These are phyloP conservation scores for Macropodus opercularis DNA, from an alignment of 2,797 vertebrate genomes.

Conservation along the genomic window DNA sequence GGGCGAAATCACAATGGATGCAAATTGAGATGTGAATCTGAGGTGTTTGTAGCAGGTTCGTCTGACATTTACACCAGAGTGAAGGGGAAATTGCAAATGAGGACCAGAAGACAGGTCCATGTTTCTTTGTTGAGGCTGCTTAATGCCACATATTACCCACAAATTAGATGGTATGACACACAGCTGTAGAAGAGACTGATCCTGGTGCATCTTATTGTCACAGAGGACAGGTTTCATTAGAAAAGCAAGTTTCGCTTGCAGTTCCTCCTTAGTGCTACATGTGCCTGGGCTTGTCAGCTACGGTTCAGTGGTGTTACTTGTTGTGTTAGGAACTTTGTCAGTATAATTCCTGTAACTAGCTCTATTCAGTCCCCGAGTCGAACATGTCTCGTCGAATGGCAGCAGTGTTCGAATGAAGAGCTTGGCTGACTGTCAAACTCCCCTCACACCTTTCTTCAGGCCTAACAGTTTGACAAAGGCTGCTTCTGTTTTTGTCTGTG, in stretches of 20 bases:
- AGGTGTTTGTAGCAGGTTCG: slow-evolving; percentile 29
- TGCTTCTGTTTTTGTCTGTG: too few relatives aligned
- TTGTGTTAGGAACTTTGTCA: slow-evolving; percentile 14
- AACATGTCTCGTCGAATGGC: slow-evolving; percentile 2
- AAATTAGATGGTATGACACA: background rate
- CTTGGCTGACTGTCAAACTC: background rate
- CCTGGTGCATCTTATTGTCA: background rate
- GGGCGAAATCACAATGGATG: slow-evolving; percentile 51
- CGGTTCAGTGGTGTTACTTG: slow-evolving; percentile 1
- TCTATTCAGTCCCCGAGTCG: background rate
- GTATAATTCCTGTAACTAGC: background rate
- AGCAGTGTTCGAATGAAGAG: background rate
- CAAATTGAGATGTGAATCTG: slow-evolving; percentile 57
- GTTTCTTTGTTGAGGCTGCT: background rate
- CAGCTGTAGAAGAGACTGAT: background rate
- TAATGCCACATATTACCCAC: background rate
- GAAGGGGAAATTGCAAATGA: slow-evolving; percentile 11
- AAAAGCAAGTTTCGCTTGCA: slow-evolving; percentile 9
- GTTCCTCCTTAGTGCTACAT: slow-evolving; percentile 2
- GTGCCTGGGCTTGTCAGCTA: slow-evolving; percentile 36
- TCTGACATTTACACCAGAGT: slow-evolving; percentile 10
- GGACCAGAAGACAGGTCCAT: slow-evolving; percentile 17
- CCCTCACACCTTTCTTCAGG: background rate
- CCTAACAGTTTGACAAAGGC: too few relatives aligned
- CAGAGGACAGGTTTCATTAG: background rate